Conservation (phyloP, 2,888 invertebrate species). For the Philonicus albiceps region DNA sequence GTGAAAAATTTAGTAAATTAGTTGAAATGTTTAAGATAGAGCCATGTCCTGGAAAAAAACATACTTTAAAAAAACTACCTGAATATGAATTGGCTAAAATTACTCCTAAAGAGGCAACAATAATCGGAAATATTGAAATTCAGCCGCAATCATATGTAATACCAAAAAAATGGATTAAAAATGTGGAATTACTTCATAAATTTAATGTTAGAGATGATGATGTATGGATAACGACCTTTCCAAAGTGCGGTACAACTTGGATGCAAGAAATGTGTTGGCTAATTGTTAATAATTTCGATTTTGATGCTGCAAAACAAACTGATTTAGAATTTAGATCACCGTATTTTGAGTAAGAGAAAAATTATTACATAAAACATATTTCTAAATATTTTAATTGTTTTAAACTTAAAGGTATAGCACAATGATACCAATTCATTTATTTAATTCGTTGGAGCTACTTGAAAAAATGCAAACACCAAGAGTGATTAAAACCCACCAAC, state of each 20-base stretch:
- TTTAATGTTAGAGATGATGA: constrained; percentile 59
- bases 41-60: neutral
- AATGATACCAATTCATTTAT: neutral
- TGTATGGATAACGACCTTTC: constrained; percentile 59
- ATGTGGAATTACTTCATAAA: constrained; percentile 53
- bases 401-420: neutral
- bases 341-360: constrained; percentile 56
- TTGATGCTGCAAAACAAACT: constrained; percentile 54
- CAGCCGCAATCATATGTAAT: neutral
- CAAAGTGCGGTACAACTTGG: constrained; percentile 62
- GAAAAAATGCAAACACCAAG: constrained; percentile 55
- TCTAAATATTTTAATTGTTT: too few relatives aligned
- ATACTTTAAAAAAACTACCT: constrained; percentile 14
- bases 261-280: constrained; percentile 61
- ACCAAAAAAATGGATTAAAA: neutral
- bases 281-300: constrained; percentile 57
- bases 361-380: too few relatives aligned
- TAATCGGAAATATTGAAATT: neutral
- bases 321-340: constrained; percentile 58
- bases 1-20: neutral
- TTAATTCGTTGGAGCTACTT: constrained; percentile 43
- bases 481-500: constrained; percentile 59
- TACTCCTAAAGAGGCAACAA: neutral
- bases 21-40: neutral
- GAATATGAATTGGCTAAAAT: neutral